Percentiles rank a stretch among this genome's conserved stretches.
Conservation (phyloP, 2,888 invertebrate genomes). For the Adela reaumurella region DNA sequence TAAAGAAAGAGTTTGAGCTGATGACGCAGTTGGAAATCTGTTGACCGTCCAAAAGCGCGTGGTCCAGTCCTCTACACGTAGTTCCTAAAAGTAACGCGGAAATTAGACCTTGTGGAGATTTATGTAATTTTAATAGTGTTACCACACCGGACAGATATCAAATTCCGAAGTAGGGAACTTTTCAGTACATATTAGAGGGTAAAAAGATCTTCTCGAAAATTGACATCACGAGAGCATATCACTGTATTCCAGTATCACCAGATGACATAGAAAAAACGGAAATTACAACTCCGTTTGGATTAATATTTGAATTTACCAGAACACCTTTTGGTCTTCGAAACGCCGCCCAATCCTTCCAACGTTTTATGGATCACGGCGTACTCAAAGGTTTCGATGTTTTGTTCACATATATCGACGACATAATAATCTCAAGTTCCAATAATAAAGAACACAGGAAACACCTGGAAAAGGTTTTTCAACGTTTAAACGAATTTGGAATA, state of each 20-base stretch:
- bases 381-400: neutral
- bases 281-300: slow-evolving; percentile 20
- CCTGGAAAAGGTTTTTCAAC: slow-evolving; percentile 3
- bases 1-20: slow-evolving; percentile 19
- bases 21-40: slow-evolving; percentile 27
- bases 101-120: slow-evolving; percentile 20
- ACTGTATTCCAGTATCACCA: slow-evolving; percentile 21
- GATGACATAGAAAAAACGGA: slow-evolving; percentile 17
- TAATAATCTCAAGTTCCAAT: too few relatives aligned
- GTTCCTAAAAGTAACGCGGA: slow-evolving; percentile 15
- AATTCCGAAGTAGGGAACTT: slow-evolving; percentile 6
- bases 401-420: neutral
- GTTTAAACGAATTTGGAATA: slow-evolving; percentile 6
- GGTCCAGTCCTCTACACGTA: slow-evolving; percentile 24
- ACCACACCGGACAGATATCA: slow-evolving; percentile 8
- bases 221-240: slow-evolving; percentile 17
- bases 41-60: slow-evolving; percentile 25
- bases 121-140: slow-evolving; percentile 18
- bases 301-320: slow-evolving; percentile 17
- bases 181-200: slow-evolving; percentile 5
- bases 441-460: slow-evolving; percentile 5
- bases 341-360: neutral
- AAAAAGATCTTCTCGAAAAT: slow-evolving; percentile 9
- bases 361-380: neutral
- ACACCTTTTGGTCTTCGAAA: neutral